Conservation (phyloP, 92 coral and sea anemone species). For the Isaurus tuberculatus region DNA sequence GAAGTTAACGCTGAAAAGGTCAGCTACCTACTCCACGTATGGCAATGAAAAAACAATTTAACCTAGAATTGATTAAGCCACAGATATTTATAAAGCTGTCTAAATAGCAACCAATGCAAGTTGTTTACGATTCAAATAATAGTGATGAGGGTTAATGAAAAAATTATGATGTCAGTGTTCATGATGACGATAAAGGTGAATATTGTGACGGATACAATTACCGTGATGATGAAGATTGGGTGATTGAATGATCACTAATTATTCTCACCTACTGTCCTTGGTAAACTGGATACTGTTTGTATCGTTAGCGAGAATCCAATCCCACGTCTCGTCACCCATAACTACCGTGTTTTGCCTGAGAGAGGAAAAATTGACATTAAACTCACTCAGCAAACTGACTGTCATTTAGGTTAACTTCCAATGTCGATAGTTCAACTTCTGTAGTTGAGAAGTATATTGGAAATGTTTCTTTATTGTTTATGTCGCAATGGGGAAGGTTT, state of each 20-base stretch:
- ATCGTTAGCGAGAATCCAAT: conserved; percentile 86
- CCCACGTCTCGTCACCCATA: conserved; percentile 77
- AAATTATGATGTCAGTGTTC: neutral
- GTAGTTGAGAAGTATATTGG: too few species aligned
- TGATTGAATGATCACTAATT: neutral
- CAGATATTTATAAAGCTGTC: too few species aligned
- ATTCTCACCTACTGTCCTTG: conserved; percentile 68
- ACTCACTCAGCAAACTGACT: too few species aligned
- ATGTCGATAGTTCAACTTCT: neutral
- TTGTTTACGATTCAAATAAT: neutral
- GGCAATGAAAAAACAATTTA: too few species aligned
- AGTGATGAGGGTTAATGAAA: neutral
- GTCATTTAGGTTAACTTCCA: neutral
- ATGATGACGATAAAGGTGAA: neutral
- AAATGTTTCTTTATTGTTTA: too few species aligned
- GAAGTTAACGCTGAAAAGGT: too few species aligned
- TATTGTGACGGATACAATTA: neutral
- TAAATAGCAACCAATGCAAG: too few species aligned
- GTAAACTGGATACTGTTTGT: conserved; percentile 74
- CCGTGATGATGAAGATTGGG: neutral
- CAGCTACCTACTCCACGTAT: too few species aligned
- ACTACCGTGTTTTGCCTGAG: conserved; percentile 40
- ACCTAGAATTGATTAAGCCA: too few species aligned
- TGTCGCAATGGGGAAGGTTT: too few species aligned
- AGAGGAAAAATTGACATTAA: neutral